A percentile compares a stretch with the other conserved stretches of the same genome.
Evolutionary conservation across 2,113 vertebrate genomes (phyloP).

Genomic region (Ovis canadensis): DNA sequence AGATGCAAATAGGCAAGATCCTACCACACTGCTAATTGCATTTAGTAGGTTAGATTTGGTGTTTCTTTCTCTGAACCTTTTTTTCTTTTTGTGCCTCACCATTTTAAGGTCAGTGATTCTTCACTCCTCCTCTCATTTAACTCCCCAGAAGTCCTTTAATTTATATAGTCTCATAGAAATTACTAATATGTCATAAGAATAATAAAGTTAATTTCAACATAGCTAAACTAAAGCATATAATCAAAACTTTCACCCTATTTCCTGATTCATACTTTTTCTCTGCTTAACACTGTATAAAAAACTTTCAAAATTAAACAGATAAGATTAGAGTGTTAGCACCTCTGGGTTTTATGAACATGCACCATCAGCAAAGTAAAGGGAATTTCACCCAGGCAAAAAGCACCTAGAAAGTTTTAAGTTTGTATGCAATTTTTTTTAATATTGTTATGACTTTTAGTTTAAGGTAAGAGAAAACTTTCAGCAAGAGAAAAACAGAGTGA

Average conservation of each 20-base stretch:
- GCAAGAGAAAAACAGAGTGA: not conserved
- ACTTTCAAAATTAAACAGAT: not conserved
- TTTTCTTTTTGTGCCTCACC: not conserved
- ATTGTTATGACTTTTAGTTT: not conserved
- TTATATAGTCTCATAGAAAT: conserved; percentile 15
- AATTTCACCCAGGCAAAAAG: not conserved
- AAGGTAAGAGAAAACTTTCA: not conserved
- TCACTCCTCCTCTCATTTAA: not conserved
- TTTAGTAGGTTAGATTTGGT: not conserved
- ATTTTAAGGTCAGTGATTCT: not conserved
- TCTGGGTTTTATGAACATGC: not conserved
- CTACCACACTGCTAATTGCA: not conserved
- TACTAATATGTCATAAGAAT: not conserved
- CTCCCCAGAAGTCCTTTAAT: not conserved
- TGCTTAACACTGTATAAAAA: not conserved
- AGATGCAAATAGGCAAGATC: not conserved
- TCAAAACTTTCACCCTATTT: not conserved
- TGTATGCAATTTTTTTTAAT: not conserved
- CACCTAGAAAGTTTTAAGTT: not conserved
- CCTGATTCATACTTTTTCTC: not conserved
- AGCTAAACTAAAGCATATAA: not conserved
- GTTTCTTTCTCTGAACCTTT: not conserved
- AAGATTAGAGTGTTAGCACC: not conserved
- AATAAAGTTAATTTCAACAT: not conserved
- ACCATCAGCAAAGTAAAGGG: not conserved